Percentiles rank a stretch among this genome's conserved stretches.
These are phyloP conservation scores for Gymnoscopelus braueri DNA, from an alignment of 2,797 vertebrate genomes.

Conservation along the genomic window DNA sequence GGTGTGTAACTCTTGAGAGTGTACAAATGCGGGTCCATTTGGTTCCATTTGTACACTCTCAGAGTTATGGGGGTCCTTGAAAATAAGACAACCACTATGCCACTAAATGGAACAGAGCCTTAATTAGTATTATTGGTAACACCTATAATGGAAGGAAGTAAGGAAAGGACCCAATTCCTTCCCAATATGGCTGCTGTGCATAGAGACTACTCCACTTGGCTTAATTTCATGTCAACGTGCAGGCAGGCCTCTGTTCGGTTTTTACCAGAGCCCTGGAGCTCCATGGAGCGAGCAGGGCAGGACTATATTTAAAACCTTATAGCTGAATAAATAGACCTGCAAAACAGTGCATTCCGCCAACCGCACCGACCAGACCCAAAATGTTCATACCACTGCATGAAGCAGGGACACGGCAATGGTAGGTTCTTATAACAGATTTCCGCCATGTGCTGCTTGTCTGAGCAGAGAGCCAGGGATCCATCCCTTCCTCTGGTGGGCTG, in stretches of 20 bases:
- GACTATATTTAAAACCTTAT: conserved; percentile 63
- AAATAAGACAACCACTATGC: too few species aligned
- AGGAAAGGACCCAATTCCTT: too few species aligned
- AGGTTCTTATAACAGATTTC: conserved; percentile 44
- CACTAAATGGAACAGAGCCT: too few species aligned
- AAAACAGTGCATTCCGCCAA: conserved; percentile 49
- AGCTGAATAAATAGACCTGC: conserved; percentile 50
- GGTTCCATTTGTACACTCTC: conserved; percentile 61
- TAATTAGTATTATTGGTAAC: too few species aligned
- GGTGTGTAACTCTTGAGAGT: too few species aligned
- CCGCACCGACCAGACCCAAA: conserved; percentile 22
- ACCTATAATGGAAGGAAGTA: too few species aligned
- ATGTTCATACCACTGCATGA: conserved; percentile 25
- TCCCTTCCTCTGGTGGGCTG: conserved; percentile 16
- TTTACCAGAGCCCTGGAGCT: conserved; percentile 54
- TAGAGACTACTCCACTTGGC: conserved; percentile 42
- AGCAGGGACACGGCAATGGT: conserved; percentile 26
- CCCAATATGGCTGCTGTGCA: too few species aligned
- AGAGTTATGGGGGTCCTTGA: too few species aligned
- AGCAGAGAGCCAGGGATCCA: conserved; percentile 16
- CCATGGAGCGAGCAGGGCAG: background rate
- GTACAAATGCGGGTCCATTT: too few species aligned
- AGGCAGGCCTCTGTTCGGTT: conserved; percentile 48
- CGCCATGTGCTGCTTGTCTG: conserved; percentile 29
- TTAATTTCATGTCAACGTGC: conserved; percentile 47